Conservation (phyloP, 2,113 vertebrate genomes). For the Meriones unguiculatus region DNA sequence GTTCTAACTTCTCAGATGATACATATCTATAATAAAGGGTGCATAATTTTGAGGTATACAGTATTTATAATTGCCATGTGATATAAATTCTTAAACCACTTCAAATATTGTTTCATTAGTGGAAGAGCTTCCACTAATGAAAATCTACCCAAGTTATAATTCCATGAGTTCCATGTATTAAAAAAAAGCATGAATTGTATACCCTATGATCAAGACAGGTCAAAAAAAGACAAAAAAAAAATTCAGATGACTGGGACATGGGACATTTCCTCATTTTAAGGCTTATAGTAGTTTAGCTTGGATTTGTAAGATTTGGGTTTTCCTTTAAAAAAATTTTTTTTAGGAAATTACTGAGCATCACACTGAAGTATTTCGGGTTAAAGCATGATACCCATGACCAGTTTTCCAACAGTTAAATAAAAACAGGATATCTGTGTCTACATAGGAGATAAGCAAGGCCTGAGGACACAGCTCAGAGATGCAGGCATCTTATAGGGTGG, state of each 20-base stretch:
- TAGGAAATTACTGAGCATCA: conserved; percentile 45
- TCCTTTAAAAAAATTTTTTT: conserved; percentile 42
- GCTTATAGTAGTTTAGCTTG: background rate
- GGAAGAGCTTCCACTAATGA: conserved; percentile 47
- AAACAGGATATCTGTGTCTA: background rate
- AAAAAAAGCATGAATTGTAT: conserved; percentile 30
- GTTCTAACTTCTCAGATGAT: conserved; percentile 18
- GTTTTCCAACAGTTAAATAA: conserved; percentile 16
- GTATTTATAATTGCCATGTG: conserved; percentile 49
- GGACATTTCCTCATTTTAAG: conserved; percentile 62
- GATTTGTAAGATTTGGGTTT: background rate
- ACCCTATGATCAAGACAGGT: background rate
- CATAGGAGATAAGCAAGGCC: background rate
- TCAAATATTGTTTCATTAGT: conserved; percentile 54
- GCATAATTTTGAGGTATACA: conserved; percentile 68
- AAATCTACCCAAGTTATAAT: conserved; percentile 46
- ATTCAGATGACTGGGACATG: background rate
- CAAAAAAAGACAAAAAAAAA: conserved; percentile 55
- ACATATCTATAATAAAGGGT: background rate
- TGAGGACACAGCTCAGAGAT: background rate
- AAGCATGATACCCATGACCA: background rate
- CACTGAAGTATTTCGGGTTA: background rate
- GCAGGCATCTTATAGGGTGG: background rate
- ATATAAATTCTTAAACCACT: conserved; percentile 44
- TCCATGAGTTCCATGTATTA: background rate